Conservation (phyloP, 2,888 invertebrate genomes). For the Napeogenes sylphis region DNA sequence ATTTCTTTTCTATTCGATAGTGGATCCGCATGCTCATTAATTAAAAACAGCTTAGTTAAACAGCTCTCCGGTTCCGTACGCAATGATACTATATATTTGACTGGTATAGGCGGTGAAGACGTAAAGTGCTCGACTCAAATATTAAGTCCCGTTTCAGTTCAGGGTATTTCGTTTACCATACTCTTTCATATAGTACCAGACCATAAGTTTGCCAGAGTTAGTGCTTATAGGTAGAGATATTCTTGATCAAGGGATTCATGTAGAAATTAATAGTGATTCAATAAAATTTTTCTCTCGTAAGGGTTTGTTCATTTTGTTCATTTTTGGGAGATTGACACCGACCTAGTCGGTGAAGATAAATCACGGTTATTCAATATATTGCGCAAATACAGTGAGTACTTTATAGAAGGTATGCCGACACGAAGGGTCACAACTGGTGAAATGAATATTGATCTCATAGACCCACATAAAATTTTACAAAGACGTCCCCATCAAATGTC, state of each 20-base stretch:
- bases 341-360: slow-evolving; percentile 15
- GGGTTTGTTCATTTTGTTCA: too few species aligned
- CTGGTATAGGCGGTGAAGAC: too few species aligned
- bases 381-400: slow-evolving; percentile 18
- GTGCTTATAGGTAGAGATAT: too few species aligned
- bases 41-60: slow-evolving; percentile 12
- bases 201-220: too few species aligned
- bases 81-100: slow-evolving; percentile 5
- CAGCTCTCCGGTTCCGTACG: slow-evolving; percentile 25
- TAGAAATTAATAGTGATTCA: neutral
- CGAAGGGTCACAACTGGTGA: slow-evolving; percentile 30
- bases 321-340: slow-evolving; percentile 27
- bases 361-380: slow-evolving; percentile 2
- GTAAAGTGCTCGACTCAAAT: too few species aligned
- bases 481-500: slow-evolving; percentile 31
- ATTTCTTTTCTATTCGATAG: too few species aligned
- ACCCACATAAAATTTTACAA: slow-evolving; percentile 23
- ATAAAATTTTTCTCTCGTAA: neutral
- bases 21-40: slow-evolving; percentile 17
- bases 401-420: slow-evolving; percentile 30
- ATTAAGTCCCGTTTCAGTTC: too few species aligned
- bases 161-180: too few species aligned
- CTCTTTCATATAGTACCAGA: too few species aligned
- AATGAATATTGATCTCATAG: slow-evolving; percentile 20
- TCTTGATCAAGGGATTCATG: too few species aligned